Percentiles rank a stretch among this genome's conserved stretches.
These are phyloP conservation scores for Xenopus laevis DNA, from an alignment of 2,113 vertebrate species.

Conservation along the genomic window DNA sequence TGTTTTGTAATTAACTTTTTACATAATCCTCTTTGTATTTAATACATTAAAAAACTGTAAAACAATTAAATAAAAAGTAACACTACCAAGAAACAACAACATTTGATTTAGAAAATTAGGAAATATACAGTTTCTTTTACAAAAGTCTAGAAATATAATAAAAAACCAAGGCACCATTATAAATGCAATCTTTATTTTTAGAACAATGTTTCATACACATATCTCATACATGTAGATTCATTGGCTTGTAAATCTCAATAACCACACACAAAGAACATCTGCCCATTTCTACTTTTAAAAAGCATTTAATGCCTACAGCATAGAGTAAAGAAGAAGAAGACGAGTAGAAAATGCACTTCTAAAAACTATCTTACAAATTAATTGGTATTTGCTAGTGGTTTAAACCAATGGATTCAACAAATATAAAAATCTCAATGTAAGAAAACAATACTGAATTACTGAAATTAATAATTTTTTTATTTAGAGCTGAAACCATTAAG, in stretches of 20 bases:
- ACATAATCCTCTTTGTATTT: no score
- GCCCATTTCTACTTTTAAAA: conserved; percentile 3
- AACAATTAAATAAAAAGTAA: no score
- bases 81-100: not conserved
- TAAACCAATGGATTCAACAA: not conserved
- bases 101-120: no score
- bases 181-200: conserved; percentile 32
- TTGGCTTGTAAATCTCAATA: conserved; percentile 11
- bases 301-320: not conserved
- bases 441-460: no score
- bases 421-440: no score
- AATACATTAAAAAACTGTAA: no score
- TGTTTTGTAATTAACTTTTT: no score
- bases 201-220: conserved; percentile 20
- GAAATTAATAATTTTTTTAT: no score
- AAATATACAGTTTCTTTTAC: no score
- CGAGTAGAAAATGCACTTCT: conserved; percentile 4
- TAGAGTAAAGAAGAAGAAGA: conserved; percentile 5
- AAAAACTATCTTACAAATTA: conserved; percentile 2
- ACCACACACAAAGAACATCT: not conserved
- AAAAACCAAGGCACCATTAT: not conserved
- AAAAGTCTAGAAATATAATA: not conserved
- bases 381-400: not conserved
- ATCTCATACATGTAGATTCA: conserved; percentile 4
- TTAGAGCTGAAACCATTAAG: no score